phyloP scores from a whole-genome alignment of 2,797 vertebrate genomes.

The Emys orbicularis region DNA sequence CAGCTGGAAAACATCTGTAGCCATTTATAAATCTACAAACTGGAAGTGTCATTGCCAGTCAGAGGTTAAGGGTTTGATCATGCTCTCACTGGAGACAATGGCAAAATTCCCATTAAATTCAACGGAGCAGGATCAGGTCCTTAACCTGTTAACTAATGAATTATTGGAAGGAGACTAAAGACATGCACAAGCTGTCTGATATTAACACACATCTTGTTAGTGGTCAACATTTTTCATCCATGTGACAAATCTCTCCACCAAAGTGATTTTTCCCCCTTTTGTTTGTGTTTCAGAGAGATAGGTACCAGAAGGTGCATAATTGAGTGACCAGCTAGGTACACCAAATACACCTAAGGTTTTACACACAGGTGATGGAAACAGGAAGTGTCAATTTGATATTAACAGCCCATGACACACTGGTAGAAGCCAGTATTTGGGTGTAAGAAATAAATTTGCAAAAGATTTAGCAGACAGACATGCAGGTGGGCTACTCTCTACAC shows the following conservation, averaged over 20 bases:
- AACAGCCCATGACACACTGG: background rate
- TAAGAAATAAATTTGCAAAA: background rate
- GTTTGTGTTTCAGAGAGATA: background rate
- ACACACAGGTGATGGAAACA: background rate
- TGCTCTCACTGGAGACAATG: background rate
- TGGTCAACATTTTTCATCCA: background rate
- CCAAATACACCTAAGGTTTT: background rate
- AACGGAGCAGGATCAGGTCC: background rate
- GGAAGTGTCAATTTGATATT: too few relatives aligned
- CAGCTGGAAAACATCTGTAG: background rate
- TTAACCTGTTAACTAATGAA: background rate
- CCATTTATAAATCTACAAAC: accelerated
- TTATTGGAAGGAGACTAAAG: background rate
- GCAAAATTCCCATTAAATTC: background rate
- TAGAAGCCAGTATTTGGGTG: background rate
- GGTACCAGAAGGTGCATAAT: background rate
- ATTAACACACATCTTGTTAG: accelerated
- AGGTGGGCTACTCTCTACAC: background rate
- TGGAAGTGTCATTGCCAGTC: background rate
- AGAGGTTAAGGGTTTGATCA: background rate
- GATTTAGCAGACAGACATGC: background rate
- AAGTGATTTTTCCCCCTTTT: background rate
- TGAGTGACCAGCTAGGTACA: background rate
- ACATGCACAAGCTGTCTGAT: accelerated
- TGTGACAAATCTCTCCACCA: background rate